These are phyloP conservation scores for Serilophus lunatus DNA, from an alignment of 2,113 vertebrate genomes.

Conservation along the genomic window DNA sequence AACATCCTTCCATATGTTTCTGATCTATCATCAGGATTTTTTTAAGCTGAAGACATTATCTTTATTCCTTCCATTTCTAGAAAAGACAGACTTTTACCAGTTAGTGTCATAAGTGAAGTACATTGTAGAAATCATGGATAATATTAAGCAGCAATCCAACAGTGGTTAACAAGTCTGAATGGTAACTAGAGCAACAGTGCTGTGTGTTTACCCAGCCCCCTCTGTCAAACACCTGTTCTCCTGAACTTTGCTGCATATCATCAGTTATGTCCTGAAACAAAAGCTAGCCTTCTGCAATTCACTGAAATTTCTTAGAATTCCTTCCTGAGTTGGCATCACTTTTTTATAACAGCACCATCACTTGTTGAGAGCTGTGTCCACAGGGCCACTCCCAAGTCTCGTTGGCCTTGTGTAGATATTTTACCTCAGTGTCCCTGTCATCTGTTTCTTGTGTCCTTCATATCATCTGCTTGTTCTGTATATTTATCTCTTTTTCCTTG, in stretches of 20 bases:
- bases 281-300: neutral
- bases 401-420: neutral
- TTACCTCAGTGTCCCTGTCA: neutral
- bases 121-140: neutral
- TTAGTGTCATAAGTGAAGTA: neutral
- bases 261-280: neutral
- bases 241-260: neutral
- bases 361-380: neutral
- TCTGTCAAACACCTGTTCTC: neutral
- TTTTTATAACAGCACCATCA: neutral
- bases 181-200: neutral
- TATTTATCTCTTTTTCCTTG: neutral
- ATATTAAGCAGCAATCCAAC: neutral
- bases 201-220: neutral
- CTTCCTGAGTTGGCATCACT: neutral
- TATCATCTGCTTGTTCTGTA: neutral
- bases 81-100: neutral
- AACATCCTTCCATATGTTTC: constrained; percentile 27
- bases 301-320: neutral
- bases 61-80: neutral
- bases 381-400: neutral
- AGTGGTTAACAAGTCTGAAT: neutral
- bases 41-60: constrained; percentile 8
- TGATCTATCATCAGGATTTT: constrained; percentile 10
- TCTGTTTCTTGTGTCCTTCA: neutral